phyloP scores from a whole-genome alignment of 2,888 invertebrate genomes.

The Rhagium mordax region DNA sequence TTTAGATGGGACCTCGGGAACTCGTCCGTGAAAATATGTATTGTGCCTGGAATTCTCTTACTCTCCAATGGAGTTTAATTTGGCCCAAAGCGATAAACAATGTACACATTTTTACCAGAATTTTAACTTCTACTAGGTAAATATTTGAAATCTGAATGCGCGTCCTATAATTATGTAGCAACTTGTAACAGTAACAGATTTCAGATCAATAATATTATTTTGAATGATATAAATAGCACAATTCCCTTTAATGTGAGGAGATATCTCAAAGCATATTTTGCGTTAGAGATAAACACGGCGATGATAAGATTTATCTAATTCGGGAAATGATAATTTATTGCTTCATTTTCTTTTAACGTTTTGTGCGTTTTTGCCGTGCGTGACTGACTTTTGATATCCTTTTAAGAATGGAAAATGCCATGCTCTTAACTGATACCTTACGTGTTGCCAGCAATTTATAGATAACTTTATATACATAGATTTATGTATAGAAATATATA shows the following conservation, averaged over 20 bases:
- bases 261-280: neutral
- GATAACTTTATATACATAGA: neutral
- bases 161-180: no score
- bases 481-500: no score
- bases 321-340: constrained; percentile 14
- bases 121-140: no score
- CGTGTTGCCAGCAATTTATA: constrained; percentile 12
- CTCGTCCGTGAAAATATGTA: no score
- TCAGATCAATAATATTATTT: no score
- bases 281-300: neutral
- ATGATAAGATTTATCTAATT: constrained; percentile 15
- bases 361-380: constrained; percentile 7
- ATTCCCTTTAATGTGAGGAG: neutral
- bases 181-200: no score
- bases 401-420: neutral
- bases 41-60: no score
- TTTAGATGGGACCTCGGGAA: no score
- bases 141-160: no score
- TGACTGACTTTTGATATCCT: constrained; percentile 16
- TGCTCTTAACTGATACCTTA: constrained; percentile 4
- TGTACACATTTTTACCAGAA: no score
- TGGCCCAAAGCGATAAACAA: no score
- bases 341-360: constrained; percentile 23
- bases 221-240: neutral
- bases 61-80: no score